phyloP scores from a whole-genome alignment of 1,140 invertebrate genomes.

The Aphidius gifuensis region DNA sequence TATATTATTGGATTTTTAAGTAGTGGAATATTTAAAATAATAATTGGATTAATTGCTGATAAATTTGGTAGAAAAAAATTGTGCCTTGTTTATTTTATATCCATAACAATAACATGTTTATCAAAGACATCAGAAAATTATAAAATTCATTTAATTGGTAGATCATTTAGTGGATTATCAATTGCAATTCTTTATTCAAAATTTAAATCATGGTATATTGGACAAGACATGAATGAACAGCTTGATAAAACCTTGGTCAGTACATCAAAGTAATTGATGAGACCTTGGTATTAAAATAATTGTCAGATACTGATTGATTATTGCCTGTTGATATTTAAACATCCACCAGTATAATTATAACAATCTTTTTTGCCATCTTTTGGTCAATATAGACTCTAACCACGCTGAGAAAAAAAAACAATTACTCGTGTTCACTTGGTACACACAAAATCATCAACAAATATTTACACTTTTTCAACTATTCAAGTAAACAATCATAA shows the following conservation, averaged over 20 bases:
- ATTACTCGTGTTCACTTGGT: no score
- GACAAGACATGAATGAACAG: constrained; percentile 63
- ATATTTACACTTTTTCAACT: no score
- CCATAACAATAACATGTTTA: constrained; percentile 65
- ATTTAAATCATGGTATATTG: constrained; percentile 71
- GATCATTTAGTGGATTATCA: constrained; percentile 67
- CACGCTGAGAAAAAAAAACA: no score
- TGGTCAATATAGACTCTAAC: no score
- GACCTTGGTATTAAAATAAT: no score
- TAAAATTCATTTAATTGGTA: constrained; percentile 56
- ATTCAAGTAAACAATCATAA: no score
- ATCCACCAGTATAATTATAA: no score
- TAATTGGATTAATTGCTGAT: constrained; percentile 59
- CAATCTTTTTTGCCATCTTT: no score
- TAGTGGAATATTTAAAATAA: constrained; percentile 66
- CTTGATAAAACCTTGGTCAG: constrained; percentile 58
- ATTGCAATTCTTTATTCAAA: constrained; percentile 71
- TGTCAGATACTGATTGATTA: no score
- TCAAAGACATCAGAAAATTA: constrained; percentile 56
- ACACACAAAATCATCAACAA: no score
- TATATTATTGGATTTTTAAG: constrained; percentile 70
- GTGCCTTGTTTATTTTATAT: constrained; percentile 60
- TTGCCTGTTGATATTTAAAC: no score
- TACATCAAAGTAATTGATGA: no score
- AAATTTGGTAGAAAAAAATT: constrained; percentile 58